Base-by-base conservation (phyloP, 1,140 invertebrate genomes). In the Lordiphosa collinella region DNA sequence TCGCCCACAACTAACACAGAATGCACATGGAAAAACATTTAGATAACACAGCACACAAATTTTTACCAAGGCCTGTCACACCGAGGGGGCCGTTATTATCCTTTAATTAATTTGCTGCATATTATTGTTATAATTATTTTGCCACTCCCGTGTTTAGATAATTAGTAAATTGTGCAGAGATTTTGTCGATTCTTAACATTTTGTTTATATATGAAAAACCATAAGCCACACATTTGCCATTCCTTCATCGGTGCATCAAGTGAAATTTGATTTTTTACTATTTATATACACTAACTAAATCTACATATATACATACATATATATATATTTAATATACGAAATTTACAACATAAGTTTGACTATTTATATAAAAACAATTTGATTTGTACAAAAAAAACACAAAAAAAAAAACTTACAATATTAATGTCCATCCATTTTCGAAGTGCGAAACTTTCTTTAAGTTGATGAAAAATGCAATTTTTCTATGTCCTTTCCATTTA, bases 391-490 rank as follows among this genome's bases (percentile, higher is more conserved):
- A 78, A 72, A 72, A 78, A 72, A 64, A 41, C 44, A 49, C 53
- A 70, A 64, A 56, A 25, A 16, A 51, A 14, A 49, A 13, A 48
- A 49, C 59, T 66, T 76, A 80, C 76, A 82, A 82, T 82, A 76
- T 71, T 76, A 84, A 84, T 82, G 76, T 82, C 76, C 76, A 82
- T 82, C 76, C 76, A 82, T 82, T 82, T 82, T 76, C 62, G 76
- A 82, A 63, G 51, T 66, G 71, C 65, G 55, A 75, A 50, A 58
- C 40, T 66, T 63, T 53, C 44, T 68, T 68, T 82, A 76, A 71
- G 71, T 80, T 82, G 44, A 76, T 63, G 76, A 82, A 84, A 79
- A 79, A 84, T 82, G 14, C 67, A 71, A 82, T 84, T 82, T 82
- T 82, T 82, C 61, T 71, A 82, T 71, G 67, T 60, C 61, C 70